Conservation (phyloP, 2,797 vertebrate species). For the Xenops minutus region DNA sequence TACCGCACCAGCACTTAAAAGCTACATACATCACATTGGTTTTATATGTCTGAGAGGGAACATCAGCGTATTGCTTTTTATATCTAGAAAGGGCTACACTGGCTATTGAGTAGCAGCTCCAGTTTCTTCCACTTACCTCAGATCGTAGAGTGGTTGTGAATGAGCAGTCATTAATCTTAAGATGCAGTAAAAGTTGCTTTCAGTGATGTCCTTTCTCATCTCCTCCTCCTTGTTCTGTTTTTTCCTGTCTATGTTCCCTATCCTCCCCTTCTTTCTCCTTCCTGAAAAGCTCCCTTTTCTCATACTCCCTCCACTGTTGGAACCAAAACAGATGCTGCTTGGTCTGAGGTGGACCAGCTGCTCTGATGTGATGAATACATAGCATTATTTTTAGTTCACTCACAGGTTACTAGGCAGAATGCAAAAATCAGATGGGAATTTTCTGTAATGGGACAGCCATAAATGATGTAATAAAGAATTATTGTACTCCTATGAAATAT, state of each 20-base stretch:
- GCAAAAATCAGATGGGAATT: neutral
- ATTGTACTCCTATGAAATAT: neutral
- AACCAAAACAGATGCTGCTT: neutral
- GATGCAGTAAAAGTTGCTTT: constrained; percentile 30
- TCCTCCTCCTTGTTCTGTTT: neutral
- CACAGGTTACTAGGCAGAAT: neutral
- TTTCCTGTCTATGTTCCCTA: neutral
- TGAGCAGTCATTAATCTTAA: constrained; percentile 42
- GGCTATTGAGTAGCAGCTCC: constrained; percentile 54
- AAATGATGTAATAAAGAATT: neutral
- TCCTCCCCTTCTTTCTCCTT: neutral
- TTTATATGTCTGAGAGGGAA: constrained; percentile 57
- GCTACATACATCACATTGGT: constrained; percentile 56
- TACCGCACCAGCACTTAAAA: constrained; percentile 48
- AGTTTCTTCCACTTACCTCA: constrained; percentile 42
- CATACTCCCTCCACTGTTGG: neutral
- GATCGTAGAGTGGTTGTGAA: neutral
- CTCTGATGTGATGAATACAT: neutral
- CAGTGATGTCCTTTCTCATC: neutral
- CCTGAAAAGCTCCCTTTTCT: neutral
- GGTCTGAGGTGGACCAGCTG: neutral
- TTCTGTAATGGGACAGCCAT: neutral
- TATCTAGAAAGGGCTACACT: constrained; percentile 47
- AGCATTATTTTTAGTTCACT: neutral
- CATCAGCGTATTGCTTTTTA: constrained; percentile 16